Evolutionary conservation across 2,888 invertebrate species (phyloP).

Genomic region (Congeria kusceri): DNA sequence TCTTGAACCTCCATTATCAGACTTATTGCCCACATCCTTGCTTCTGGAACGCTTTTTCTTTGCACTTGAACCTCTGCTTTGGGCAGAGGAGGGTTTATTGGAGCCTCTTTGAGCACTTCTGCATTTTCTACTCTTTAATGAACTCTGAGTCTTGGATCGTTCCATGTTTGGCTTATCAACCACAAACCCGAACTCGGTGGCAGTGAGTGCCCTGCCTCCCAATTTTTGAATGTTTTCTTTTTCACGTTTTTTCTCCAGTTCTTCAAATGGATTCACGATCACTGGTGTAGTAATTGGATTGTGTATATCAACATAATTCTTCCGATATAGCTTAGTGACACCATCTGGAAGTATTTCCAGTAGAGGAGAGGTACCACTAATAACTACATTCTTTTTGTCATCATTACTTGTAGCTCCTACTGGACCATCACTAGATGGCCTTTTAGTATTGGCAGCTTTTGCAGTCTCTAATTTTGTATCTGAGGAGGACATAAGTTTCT

Average conservation of each 20-base stretch:
- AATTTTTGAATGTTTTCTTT: constrained; percentile 45
- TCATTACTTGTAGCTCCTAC: constrained; percentile 19
- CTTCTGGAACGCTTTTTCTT: constrained; percentile 64
- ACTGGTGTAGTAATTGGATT: constrained; percentile 69
- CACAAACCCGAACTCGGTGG: constrained; percentile 69
- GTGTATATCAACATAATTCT: constrained; percentile 43
- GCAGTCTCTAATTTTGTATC: constrained; percentile 42
- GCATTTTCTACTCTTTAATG: constrained; percentile 58
- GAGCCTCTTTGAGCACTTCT: constrained; percentile 69
- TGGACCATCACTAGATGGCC: constrained; percentile 60
- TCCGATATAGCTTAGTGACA: constrained; percentile 54
- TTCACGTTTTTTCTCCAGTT: constrained; percentile 63
- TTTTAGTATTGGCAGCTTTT: constrained; percentile 16
- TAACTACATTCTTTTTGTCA: not conserved
- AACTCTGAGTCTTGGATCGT: constrained; percentile 69
- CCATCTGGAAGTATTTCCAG: constrained; percentile 64
- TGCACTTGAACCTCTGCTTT: constrained; percentile 56
- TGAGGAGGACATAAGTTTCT: constrained; percentile 51
- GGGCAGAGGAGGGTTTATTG: constrained; percentile 68
- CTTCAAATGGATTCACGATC: constrained; percentile 80
- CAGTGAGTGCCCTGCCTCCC: constrained; percentile 52
- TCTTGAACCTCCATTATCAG: constrained; percentile 64
- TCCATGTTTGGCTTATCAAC: constrained; percentile 68
- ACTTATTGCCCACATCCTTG: constrained; percentile 67
- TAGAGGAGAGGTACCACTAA: constrained; percentile 59